Percentiles rank a stretch among this genome's conserved stretches.
Conservation (phyloP, 1,140 invertebrate species). For the Drosophila burlai region DNA sequence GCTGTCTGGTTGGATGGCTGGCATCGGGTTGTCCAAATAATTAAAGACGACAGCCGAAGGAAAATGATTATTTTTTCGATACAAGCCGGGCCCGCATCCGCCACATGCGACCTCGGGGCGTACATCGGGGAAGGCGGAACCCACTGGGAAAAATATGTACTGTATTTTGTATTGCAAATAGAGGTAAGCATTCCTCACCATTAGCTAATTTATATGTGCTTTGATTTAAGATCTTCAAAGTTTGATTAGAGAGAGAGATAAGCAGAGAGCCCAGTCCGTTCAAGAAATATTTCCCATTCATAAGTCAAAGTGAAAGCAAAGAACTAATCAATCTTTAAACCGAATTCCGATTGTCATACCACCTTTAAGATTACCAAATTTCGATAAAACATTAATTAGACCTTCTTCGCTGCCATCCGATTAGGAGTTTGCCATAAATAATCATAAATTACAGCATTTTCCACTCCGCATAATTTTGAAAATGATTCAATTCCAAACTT, state of each 20-base stretch:
- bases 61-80: constrained; percentile 49
- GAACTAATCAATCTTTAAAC: no score
- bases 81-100: constrained; percentile 21
- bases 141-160: not conserved
- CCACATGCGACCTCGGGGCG: constrained; percentile 11
- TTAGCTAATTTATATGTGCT: not conserved
- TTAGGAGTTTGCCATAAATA: constrained; percentile 2
- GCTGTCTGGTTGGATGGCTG: not conserved
- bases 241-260: no score
- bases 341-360: no score
- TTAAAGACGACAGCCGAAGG: constrained; percentile 45
- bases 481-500: constrained; percentile 17
- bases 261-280: no score
- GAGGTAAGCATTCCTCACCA: no score
- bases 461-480: not conserved
- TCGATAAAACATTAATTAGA: constrained; percentile 3
- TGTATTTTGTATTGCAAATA: not conserved
- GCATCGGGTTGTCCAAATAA: constrained; percentile 46
- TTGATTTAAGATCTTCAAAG: no score
- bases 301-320: no score
- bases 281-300: no score
- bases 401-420: not conserved
- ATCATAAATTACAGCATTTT: constrained; percentile 13
- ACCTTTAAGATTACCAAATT: not conserved
- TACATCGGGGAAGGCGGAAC: not conserved